Evolutionary conservation across 2,797 vertebrate genomes (phyloP).

Genomic region (Pipistrellus pipistrellus): DNA sequence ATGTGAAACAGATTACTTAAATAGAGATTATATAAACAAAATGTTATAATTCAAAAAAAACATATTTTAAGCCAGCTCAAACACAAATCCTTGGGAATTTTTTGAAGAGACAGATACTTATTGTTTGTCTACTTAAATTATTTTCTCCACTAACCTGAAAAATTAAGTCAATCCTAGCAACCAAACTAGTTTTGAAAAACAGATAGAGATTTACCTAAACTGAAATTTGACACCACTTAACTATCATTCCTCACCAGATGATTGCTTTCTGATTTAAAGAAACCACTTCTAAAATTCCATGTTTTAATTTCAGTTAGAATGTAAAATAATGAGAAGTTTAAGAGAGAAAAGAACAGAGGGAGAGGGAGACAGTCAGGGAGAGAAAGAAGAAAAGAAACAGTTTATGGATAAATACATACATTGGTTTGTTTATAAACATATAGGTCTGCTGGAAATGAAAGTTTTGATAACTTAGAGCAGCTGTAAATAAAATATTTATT

Average conservation of each 20-base stretch:
- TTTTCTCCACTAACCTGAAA: slow-evolving; percentile 49
- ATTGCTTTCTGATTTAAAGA: not conserved
- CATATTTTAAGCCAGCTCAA: not conserved
- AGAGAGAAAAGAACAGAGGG: not conserved
- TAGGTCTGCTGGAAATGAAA: not conserved
- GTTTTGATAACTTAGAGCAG: not conserved
- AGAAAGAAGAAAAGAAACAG: not conserved
- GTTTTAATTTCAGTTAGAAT: slow-evolving; percentile 7
- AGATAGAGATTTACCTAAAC: not conserved
- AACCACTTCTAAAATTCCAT: not conserved
- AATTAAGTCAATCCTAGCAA: not conserved
- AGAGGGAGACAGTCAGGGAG: not conserved
- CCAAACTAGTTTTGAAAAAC: slow-evolving; percentile 44
- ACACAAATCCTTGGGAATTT: not conserved
- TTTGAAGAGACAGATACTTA: not conserved
- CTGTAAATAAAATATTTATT: not conserved
- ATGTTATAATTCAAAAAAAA: not conserved
- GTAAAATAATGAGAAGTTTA: not conserved
- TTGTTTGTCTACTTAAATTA: slow-evolving; percentile 15
- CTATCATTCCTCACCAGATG: not conserved
- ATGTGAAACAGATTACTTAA: not conserved
- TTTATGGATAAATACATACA: not conserved
- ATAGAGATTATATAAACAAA: slow-evolving; percentile 1
- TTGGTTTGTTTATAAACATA: not conserved
- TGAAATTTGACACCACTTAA: not conserved